Base-by-base conservation (phyloP, 2,113 vertebrate genomes). In the Polyodon spathula region DNA sequence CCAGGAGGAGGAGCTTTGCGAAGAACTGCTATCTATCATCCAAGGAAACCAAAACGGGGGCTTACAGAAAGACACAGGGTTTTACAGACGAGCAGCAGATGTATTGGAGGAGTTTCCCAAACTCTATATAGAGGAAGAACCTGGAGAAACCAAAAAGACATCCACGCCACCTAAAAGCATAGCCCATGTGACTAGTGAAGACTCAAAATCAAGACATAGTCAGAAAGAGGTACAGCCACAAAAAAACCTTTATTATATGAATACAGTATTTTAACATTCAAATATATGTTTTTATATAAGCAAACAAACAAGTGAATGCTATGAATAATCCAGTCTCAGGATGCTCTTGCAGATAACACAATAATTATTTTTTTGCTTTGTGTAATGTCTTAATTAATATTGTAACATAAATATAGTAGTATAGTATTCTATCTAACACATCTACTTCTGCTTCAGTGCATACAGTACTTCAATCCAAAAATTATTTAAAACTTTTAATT, bases 61-160 rank as follows among this genome's bases (percentile, higher is more conserved):
- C 37, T 46, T 8, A 4, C 54, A 65, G 67, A 68, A 71, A 63
- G 73, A 76, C 6, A 58, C 62, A 43, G 73, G 73, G 54, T 60
- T 66, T 71, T 62, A 56, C 10, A 64, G 63, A 60, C 65, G 4
- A 52, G 60, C 15, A 12, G 65, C 66, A 5, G 64, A 75, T 16
- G 69, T 62, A 66, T 37, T 69, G 66, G 81, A 79, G 72, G 70
- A 71, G 66, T 74, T 70, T 44, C 67, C 83, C 54, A 77, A 83
- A 67, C 77, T 97, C 64, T 88, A 89, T 76, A 93, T 97, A 78
- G 80, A 89, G 71, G 95, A 98, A 71, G 90, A 90, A 17, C 70
- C 62, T 6, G 76, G 79, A 27, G 70, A 79, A 53, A 59, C 54
- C 60, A 53, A 17, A 63, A 57, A 65, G 69, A 55, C 43, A 57